A percentile compares a stretch with the other conserved stretches of the same genome.
phyloP scores from a whole-genome alignment of 2,888 invertebrate species.

The Cataglyphis cursor region DNA sequence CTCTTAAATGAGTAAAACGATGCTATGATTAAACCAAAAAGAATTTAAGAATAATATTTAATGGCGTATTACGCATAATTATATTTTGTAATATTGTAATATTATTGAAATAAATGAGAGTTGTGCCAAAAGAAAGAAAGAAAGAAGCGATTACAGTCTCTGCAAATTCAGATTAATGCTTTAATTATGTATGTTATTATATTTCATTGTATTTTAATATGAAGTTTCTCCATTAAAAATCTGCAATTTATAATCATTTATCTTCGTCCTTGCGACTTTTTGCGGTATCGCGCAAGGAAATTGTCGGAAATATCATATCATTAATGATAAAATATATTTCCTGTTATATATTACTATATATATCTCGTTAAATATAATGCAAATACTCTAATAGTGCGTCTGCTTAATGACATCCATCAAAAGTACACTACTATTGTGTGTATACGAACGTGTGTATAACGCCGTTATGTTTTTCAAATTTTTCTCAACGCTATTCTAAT shows the following conservation, averaged over 20 bases:
- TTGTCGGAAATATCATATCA: slow-evolving; percentile 13
- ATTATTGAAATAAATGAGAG: slow-evolving; percentile 68
- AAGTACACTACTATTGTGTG: not conserved
- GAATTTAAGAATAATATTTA: slow-evolving; percentile 75
- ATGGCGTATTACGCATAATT: slow-evolving; percentile 78
- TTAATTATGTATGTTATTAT: not conserved
- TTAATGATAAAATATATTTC: slow-evolving; percentile 32
- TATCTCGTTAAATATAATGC: slow-evolving; percentile 16
- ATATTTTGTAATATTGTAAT: slow-evolving; percentile 72
- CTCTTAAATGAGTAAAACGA: slow-evolving; percentile 29
- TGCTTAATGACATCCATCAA: not conserved
- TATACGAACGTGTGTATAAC: not conserved
- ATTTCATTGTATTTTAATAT: not conserved
- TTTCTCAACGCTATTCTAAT: slow-evolving; percentile 11
- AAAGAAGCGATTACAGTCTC: not conserved
- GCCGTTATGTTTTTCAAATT: not conserved
- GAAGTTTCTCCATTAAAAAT: not conserved
- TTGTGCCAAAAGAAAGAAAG: not conserved
- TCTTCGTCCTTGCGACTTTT: slow-evolving; percentile 3
- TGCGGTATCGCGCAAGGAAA: slow-evolving; percentile 28
- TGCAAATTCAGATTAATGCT: not conserved
- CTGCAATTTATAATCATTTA: slow-evolving; percentile 8
- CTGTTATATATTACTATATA: not conserved
- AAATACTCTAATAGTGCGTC: not conserved
- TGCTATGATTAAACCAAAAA: slow-evolving; percentile 72